Evolutionary conservation across 1,140 invertebrate species (phyloP).

Genomic region (Drosophila carrolli): DNA sequence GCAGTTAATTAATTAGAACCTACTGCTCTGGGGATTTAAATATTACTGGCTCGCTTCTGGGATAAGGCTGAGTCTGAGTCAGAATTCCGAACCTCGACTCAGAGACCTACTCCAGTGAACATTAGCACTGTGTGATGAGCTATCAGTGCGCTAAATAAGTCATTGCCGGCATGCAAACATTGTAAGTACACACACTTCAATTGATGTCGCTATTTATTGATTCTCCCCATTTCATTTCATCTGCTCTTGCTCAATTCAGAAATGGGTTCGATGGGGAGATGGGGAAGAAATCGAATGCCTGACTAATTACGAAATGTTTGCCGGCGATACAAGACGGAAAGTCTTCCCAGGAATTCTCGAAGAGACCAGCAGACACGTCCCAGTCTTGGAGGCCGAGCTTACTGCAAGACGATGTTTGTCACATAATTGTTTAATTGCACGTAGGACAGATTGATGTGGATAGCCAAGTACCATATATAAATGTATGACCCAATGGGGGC

Average conservation of each 20-base stretch:
- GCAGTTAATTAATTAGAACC: neutral
- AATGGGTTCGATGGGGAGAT: neutral
- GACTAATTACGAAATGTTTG: constrained; percentile 60
- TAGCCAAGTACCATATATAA: constrained; percentile 1
- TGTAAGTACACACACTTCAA: constrained; percentile 26
- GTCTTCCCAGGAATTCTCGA: constrained; percentile 26
- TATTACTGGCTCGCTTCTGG: constrained; percentile 7
- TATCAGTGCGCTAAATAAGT: constrained; percentile 55
- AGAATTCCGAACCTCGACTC: constrained; percentile 7
- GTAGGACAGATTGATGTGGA: constrained; percentile 28
- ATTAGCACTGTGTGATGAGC: constrained; percentile 48
- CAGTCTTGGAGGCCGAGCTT: neutral
- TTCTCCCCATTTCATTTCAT: neutral
- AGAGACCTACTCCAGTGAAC: constrained; percentile 6
- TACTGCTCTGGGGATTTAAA: constrained; percentile 1
- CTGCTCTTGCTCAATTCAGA: neutral
- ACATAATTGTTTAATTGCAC: constrained; percentile 53
- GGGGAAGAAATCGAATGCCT: constrained; percentile 30
- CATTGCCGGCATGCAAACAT: constrained; percentile 45
- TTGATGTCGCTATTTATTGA: constrained; percentile 15
- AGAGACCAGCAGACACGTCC: constrained; percentile 27
- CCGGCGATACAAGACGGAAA: neutral
- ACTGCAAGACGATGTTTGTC: constrained; percentile 34
- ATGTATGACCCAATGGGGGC: constrained; percentile 8
- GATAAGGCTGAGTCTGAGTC: constrained; percentile 23